Conservation (phyloP, 2,888 invertebrate species). For the Eristalis arbustorum region DNA sequence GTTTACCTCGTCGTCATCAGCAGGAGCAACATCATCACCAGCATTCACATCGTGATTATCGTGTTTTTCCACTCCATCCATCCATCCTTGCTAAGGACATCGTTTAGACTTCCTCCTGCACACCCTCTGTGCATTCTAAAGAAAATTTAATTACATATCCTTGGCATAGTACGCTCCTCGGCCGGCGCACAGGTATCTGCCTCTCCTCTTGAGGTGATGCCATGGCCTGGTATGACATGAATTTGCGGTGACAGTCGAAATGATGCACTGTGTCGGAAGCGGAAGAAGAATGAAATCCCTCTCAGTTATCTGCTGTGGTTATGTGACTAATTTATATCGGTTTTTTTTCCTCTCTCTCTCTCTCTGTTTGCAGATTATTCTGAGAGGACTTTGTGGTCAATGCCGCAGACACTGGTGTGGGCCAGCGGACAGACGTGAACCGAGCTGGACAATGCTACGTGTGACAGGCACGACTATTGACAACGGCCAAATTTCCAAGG, state of each 20-base stretch:
- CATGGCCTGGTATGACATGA: conserved; percentile 40
- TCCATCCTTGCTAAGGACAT: conserved; percentile 25
- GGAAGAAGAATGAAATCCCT: conserved; percentile 17
- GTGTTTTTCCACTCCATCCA: conserved; percentile 30
- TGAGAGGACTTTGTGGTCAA: conserved; percentile 39
- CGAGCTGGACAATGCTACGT: conserved; percentile 60
- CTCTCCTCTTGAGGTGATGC: not conserved
- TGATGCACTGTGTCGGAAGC: not conserved
- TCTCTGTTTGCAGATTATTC: conserved; percentile 52
- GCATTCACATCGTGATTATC: conserved; percentile 45
- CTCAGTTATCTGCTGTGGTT: conserved; percentile 46
- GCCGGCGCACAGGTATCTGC: not conserved
- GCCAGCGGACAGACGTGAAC: not conserved
- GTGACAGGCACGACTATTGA: conserved; percentile 38
- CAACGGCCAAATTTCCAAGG: conserved; percentile 48
- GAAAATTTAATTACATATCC: conserved; percentile 70
- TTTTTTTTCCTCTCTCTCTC: conserved; percentile 24
- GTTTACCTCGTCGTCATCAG: conserved; percentile 65
- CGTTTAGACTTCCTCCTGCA: conserved; percentile 50
- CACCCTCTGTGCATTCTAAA: conserved; percentile 34
- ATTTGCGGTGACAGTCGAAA: conserved; percentile 49
- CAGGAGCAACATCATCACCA: conserved; percentile 29
- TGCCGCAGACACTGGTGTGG: not conserved
- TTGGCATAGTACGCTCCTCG: conserved; percentile 1
- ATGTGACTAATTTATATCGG: conserved; percentile 66